These are phyloP conservation scores for Macquaria australasica DNA, from an alignment of 2,113 vertebrate species.

Conservation along the genomic window DNA sequence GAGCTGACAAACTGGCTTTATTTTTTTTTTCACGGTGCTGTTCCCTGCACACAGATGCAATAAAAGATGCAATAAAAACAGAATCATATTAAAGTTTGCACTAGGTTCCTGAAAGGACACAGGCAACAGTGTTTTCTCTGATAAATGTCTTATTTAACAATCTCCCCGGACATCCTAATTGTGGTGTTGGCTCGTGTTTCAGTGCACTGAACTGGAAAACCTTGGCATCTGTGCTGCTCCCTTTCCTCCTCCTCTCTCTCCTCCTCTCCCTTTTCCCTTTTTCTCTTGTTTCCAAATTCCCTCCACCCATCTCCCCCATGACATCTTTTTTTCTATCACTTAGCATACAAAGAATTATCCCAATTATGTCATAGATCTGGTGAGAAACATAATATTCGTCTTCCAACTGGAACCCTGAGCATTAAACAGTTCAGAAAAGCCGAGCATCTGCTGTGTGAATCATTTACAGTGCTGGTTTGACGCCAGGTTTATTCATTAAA, in stretches of 20 bases:
- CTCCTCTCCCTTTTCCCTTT: constrained; percentile 3
- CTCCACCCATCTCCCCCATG: not conserved
- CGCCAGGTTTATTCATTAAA: not conserved
- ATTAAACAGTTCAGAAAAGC: constrained; percentile 8
- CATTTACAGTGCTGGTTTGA: not conserved
- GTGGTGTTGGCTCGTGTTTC: constrained; percentile 68
- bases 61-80: constrained; percentile 6
- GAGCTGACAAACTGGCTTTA: not conserved
- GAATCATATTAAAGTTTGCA: constrained; percentile 31
- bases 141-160: constrained; percentile 72
- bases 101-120: constrained; percentile 29
- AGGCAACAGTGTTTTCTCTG: constrained; percentile 28
- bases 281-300: constrained; percentile 30
- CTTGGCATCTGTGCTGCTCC: constrained; percentile 60
- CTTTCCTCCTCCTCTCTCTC: constrained; percentile 30
- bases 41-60: not conserved
- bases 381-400: not conserved
- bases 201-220: constrained; percentile 71
- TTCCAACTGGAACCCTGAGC: constrained; percentile 2
- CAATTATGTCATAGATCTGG: constrained; percentile 14
- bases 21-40: not conserved
- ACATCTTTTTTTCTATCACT: not conserved
- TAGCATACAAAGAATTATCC: not conserved
- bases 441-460: constrained; percentile 34
- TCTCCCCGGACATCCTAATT: constrained; percentile 68